These are phyloP conservation scores for Nymphalis urticae DNA, from an alignment of 2,888 invertebrate species.

Conservation along the genomic window DNA sequence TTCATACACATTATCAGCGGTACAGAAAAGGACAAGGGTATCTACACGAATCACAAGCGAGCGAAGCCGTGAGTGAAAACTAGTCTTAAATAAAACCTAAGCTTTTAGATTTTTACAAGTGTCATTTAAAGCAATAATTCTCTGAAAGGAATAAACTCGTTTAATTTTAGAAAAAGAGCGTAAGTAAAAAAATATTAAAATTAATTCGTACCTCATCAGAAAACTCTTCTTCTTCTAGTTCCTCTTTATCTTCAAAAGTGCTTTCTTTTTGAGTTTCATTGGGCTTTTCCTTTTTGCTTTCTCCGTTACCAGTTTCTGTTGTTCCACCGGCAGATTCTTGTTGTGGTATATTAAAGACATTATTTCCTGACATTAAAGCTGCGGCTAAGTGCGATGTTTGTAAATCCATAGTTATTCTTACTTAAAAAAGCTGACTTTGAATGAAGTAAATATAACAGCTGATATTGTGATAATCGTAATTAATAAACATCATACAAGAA, in stretches of 20 bases:
- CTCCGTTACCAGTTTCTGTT: slow-evolving; percentile 44
- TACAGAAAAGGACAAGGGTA: too few species aligned
- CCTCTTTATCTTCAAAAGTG: slow-evolving; percentile 70
- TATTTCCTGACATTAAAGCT: slow-evolving; percentile 71
- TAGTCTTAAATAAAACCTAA: too few species aligned
- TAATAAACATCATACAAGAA: too few species aligned
- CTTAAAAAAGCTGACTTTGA: background rate
- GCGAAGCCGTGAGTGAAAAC: too few species aligned
- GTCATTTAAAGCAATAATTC: too few species aligned
- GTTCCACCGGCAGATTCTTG: slow-evolving; percentile 20
- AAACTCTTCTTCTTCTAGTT: slow-evolving; percentile 72
- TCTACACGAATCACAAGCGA: too few species aligned
- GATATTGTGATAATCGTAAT: too few species aligned
- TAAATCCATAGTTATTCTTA: slow-evolving; percentile 59
- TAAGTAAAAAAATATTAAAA: too few species aligned
- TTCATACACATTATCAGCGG: too few species aligned
- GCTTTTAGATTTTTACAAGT: too few species aligned
- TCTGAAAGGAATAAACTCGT: background rate
- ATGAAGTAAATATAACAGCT: too few species aligned
- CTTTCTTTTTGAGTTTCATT: slow-evolving; percentile 55
- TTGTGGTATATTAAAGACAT: slow-evolving; percentile 38
- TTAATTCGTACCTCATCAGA: slow-evolving; percentile 64
- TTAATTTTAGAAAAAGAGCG: background rate
- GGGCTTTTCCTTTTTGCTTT: slow-evolving; percentile 58
- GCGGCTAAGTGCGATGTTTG: slow-evolving; percentile 78